Evolutionary conservation across 1,140 invertebrate genomes (phyloP), one percentile per base, ranked within the genome.

Genomic region (Drosophila mayri): DNA sequence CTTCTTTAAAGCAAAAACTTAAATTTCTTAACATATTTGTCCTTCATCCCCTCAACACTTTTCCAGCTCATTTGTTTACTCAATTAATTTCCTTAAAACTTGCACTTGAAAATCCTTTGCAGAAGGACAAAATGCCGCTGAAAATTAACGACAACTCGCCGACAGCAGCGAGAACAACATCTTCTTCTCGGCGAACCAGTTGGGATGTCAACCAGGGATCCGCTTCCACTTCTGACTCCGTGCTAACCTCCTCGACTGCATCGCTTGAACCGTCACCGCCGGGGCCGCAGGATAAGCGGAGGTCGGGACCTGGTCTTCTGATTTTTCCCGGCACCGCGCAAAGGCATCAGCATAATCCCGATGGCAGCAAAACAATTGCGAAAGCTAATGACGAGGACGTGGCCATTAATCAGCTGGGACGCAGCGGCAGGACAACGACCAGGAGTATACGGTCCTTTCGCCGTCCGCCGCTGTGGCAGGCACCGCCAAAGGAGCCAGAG

Each of bases 371-470:
- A 66, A 76, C 75, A 59, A 71, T 59, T 68, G 64, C 72, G 18
- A 76, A 68, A 62, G 68, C 66, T 68, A 68, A 75, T 75, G 76
- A 76, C 52, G 64, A 66, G 20, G 60, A 76, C 59, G 66, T 52
- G 43, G 44, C 63, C 63, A 79, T 80, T 74, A 82, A 82, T 90
- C 81, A 75, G 30, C 70, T 65, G n/a, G 75, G 54, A 63, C 58
- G 38, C 30, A 38, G 20, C 22, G 32, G 18, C 50, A 37, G 50
- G 50, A 52, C 30, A 18, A 37, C 20, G 32, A 7, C 37, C 25
- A 49, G 61, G 43, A 78, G 90, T 54, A 63, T 91, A 55, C 81
- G 91, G 44, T 77, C 87, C 47, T 81, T 92, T 78, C 91, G 91
- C 1, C 76, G 91, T 35, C 91, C 91, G 32, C 79, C 87, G 46